These are phyloP conservation scores for Tenthredo notha DNA, from an alignment of 2,888 invertebrate genomes.

Conservation along the genomic window DNA sequence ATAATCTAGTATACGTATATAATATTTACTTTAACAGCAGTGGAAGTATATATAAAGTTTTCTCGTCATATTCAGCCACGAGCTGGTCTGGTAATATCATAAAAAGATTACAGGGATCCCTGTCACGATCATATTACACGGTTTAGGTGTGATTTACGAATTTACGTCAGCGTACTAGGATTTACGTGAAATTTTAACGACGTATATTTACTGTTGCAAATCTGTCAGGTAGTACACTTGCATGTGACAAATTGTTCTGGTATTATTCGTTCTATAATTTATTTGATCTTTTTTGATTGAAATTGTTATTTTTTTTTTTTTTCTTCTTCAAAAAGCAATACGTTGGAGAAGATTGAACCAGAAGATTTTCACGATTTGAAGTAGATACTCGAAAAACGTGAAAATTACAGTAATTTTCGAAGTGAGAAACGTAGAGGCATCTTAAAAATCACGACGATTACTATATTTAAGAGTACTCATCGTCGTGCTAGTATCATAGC, in stretches of 20 bases:
- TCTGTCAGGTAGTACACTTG: neutral
- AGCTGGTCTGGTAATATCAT: neutral
- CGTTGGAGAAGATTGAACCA: neutral
- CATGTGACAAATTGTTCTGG: neutral
- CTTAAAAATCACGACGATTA: neutral
- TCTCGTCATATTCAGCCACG: neutral
- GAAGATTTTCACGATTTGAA: no score
- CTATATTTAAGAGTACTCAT: neutral
- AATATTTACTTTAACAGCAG: neutral
- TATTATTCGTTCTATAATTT: neutral
- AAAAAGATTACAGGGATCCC: neutral
- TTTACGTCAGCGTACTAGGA: neutral
- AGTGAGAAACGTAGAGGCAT: neutral
- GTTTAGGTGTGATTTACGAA: conserved; percentile 2
- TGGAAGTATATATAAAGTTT: conserved; percentile 14
- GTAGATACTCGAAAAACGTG: neutral
- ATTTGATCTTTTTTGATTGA: no score
- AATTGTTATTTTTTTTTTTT: no score
- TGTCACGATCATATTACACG: neutral
- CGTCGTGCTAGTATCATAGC: neutral
- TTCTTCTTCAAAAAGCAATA: neutral
- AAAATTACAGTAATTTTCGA: neutral
- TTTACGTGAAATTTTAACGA: conserved; percentile 15
- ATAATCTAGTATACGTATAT: no score
- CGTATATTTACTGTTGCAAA: neutral